Evolutionary conservation across 2,888 invertebrate genomes (phyloP).

Genomic region (Rhingia campestris): DNA sequence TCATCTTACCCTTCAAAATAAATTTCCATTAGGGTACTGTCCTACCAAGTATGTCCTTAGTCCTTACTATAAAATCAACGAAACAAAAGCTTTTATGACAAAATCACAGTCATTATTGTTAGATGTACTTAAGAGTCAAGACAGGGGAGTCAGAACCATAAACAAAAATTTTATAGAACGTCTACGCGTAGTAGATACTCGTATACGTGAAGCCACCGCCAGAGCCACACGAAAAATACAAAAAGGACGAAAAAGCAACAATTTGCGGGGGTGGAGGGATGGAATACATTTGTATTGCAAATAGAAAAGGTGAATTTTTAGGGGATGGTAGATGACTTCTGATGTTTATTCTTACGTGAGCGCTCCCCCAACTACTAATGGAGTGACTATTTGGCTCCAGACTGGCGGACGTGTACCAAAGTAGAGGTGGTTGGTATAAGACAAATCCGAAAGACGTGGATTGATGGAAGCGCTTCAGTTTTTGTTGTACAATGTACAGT

Average conservation of each 20-base stretch:
- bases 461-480: slow-evolving; percentile 68
- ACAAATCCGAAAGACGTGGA: slow-evolving; percentile 61
- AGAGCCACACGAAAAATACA: not conserved
- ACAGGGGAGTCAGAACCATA: slow-evolving; percentile 64
- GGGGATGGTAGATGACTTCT: slow-evolving; percentile 51
- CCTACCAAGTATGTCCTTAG: slow-evolving; percentile 5
- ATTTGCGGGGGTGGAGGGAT: slow-evolving; percentile 33
- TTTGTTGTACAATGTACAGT: slow-evolving; percentile 68
- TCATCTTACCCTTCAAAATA: slow-evolving; percentile 18
- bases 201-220: not conserved
- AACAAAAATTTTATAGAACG: slow-evolving; percentile 57
- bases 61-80: slow-evolving; percentile 47
- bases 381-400: slow-evolving; percentile 68
- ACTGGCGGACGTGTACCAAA: slow-evolving; percentile 62
- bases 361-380: slow-evolving; percentile 48
- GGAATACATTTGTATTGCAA: slow-evolving; percentile 52
- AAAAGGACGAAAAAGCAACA: slow-evolving; percentile 37
- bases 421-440: slow-evolving; percentile 43
- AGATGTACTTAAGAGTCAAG: slow-evolving; percentile 60
- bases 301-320: slow-evolving; percentile 66
- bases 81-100: slow-evolving; percentile 72
- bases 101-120: slow-evolving; percentile 70
- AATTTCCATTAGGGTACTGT: not conserved
- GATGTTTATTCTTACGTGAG: slow-evolving; percentile 64
- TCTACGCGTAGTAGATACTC: slow-evolving; percentile 15